Conservation (phyloP, 2,888 invertebrate species). For the Crioceris asparagi region DNA sequence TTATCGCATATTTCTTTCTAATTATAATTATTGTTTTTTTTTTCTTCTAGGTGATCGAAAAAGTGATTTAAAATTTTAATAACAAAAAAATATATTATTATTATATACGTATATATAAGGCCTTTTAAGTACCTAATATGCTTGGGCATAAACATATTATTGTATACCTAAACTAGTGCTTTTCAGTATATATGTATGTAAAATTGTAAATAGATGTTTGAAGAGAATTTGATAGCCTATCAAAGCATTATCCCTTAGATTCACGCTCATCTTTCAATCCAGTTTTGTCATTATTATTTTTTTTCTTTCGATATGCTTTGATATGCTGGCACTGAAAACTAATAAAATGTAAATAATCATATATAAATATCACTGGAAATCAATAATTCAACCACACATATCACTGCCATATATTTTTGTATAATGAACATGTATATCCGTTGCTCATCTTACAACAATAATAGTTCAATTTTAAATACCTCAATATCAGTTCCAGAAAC, state of each 20-base stretch:
- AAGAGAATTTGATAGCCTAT: too few species aligned
- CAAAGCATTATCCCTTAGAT: too few species aligned
- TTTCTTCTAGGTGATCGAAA: slow-evolving; percentile 17
- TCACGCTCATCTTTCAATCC: too few species aligned
- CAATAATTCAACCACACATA: slow-evolving; percentile 8
- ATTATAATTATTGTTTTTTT: slow-evolving; percentile 13
- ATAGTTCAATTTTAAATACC: slow-evolving; percentile 24
- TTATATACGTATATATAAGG: too few species aligned
- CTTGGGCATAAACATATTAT: slow-evolving; percentile 20
- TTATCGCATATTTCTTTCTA: slow-evolving; percentile 9
- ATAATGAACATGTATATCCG: slow-evolving; percentile 8
- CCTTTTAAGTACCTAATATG: slow-evolving; percentile 23
- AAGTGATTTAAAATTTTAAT: slow-evolving; percentile 23
- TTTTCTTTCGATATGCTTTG: neutral
- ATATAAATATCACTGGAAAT: too few species aligned
- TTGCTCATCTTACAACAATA: slow-evolving; percentile 21
- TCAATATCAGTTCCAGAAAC: slow-evolving; percentile 20
- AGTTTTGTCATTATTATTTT: neutral
- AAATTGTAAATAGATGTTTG: too few species aligned
- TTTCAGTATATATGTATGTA: too few species aligned
- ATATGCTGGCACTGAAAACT: too few species aligned
- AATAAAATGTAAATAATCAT: too few species aligned
- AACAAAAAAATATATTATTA: slow-evolving; percentile 15
- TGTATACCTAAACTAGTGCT: too few species aligned
- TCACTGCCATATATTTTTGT: slow-evolving; percentile 20